Evolutionary conservation across 2,888 invertebrate species (phyloP), one percentile per base, ranked within the genome.

Genomic region (Xanthia togata): DNA sequence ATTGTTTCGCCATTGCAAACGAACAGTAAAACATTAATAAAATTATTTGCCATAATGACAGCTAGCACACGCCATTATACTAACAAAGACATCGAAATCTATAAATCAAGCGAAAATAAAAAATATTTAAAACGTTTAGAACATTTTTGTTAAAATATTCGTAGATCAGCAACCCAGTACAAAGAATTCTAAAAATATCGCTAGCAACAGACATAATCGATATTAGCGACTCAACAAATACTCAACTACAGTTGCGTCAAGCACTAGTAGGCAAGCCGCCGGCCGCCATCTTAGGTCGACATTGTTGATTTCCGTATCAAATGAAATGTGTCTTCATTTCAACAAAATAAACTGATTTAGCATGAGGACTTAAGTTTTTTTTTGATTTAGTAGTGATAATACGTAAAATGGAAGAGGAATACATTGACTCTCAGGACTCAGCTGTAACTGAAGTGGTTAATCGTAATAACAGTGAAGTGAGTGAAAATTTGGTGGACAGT

Each of bases 381-480:
- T 35, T 89, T 91, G 82, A 76, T 84, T 75, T 82, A 83, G 62
- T 83, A 87, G 88, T 89, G 83, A 84, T 88, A 85, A 84, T 83
- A 72, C 83, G 73, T 86, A 87, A 92, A 84, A 96, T 96, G 96
- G 96, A 95, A 83, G 96, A 96, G 65, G 95, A 95, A 86, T 96
- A 95, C 87, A 94, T 94, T 91, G 96, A 96, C 79, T 81, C 93
- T 70, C 95, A 95, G 86, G 96, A 96, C 87, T 85, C 91, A 55
- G 86, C 85, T 75, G 89, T 92, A 84, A 91, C 83, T 79, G 95
- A 95, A 72, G 89, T 86, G n/a, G 92, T 72, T 23, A 86, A 71
- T 64, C 83, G 88, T 50, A 90, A 83, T 74, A 68, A n/a, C 20
- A 91, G 83, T 81, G 94, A 94, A 68, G 91, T 80, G 35, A 70